Evolutionary conservation across 2,113 vertebrate genomes (phyloP), one percentile per base, ranked within the genome.

Genomic region (Pimephales promelas): DNA sequence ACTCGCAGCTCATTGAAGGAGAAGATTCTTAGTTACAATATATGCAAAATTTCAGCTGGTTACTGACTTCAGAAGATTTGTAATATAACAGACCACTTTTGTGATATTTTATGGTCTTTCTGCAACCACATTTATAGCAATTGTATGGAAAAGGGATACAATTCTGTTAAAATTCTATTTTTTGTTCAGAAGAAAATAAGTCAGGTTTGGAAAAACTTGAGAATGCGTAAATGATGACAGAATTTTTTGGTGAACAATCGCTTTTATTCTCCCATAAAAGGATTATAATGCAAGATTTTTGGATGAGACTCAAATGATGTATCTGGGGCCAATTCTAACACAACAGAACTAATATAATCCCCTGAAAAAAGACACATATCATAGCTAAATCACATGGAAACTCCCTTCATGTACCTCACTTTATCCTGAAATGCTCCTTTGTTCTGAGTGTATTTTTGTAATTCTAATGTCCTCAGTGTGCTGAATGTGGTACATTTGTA

Each of bases 191-290:
- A 56, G 54, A 56, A 56, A n/a, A 8, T 56, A 36, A 68, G 18
- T 36, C 20, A 18, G 2, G 14, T 16, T 31, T 18, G 28, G 14
- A 20, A 66, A 66, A 34, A 66, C 7, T 18, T 20, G 28, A 34
- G 28, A 9, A 18, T 20, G 62, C 20, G 26, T 34, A 66, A 70
- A 70, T 11, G 3, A 68, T 36, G 10, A 43, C 20, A 70, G 24
- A 28, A 43, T n/a, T 24, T 70, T n/a, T 24, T 8, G 36, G 4
- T 13, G 36, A 71, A 43, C 66, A 14, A 43, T 24, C 20, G 0
- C 20, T 71, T 70, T 10, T 11, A 70, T 80, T 85, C 40, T 40
- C 74, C 74, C 78, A 85, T 84, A 87, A 82, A 85, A 74, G 83
- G 22, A 73, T 82, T 40, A 49, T 16, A 78, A 78, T 34, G 72